Evolutionary conservation across 2,888 invertebrate species (phyloP), one percentile per base, ranked within the genome.

Genomic region (Amaurobius ferox): DNA sequence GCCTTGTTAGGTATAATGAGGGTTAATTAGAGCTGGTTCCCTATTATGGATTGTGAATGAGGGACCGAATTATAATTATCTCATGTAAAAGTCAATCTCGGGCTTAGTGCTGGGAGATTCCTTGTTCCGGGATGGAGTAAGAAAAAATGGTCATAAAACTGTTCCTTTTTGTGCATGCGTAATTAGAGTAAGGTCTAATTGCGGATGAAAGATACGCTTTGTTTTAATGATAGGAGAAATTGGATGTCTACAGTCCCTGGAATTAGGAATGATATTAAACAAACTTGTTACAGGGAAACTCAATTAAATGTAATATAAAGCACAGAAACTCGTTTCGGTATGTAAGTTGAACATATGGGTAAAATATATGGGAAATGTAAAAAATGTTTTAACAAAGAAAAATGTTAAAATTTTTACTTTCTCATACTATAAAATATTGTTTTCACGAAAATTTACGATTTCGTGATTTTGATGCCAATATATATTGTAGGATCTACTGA

Each of bases 1-100:
- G 83, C 72, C 85, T 86, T 86, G 85, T 86, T 86, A 86, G 79
- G 67, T 68, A 78, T 86, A 86, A 86, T 79, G 85, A 86, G 85
- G 85, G 85, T 86, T 86, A 86, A 86, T 86, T 86, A 86, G 73
- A 79, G 77, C 64, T 72, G 62, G 80, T 55, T 35, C 68, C 67
- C 76, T 76, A 76, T 83, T 85, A 85, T 85, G 83, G 83, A 72
- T 71, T 48, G 77, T 77, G 66, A 67, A 32, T 39, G 48, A 40
- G 72, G 83, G 83, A 48, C 35, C 67, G 83, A 85, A 76, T 85
- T 85, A 85, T 85, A 85, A 85, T 85, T 85, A 85, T 85, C 83
- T 71, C 64, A 66, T 44, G 70, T 85, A 85, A 85, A 85, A 85
- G 83, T 85, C 77, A 55, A 77, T 85, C 78, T 77, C 71, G 44